Evolutionary conservation across 2,797 vertebrate species (phyloP), one percentile per base, ranked within the genome.

Genomic region (Pygocentrus nattereri): DNA sequence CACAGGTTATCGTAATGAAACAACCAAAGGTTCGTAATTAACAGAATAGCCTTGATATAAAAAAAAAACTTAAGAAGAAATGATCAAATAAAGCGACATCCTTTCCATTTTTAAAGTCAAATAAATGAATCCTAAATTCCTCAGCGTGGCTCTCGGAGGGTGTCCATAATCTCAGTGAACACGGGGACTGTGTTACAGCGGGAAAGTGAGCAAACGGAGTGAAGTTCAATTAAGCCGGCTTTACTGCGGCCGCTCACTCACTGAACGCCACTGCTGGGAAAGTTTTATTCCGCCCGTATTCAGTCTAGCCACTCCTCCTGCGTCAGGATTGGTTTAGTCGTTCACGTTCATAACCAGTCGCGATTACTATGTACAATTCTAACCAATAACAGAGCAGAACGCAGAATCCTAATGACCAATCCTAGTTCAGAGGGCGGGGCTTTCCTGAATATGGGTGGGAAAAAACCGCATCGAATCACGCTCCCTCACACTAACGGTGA

Each of bases 381-480:
- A 41, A 19, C 64, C 31, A 67, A 67, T 67, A 19, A 21, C 1
- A 67, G 21, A 38, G 21, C 18, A 34, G 8, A 10, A 19, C 15
- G 2, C 34, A 19, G 18, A 21, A 62, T 0, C 0, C 2, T n/a
- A n/a, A 8, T 41, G 5, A 67, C 64, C 64, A 67, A 67, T 64
- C 64, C 25, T 6, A 2, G 8, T 18, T 10, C 16, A 21, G 30
- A 34, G 16, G 61, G 34, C 64, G 21, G 19, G 21, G 31, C 12
- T 67, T 38, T 61, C n/a, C 64, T 38, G 92, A 94, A 90, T 92
- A 95, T 93, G 86, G 84, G 92, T 87, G 84, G 78, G 23, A 72
- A 93, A 88, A 92, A 93, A 95, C 91, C n/a, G n/a, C n/a, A n/a
- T 91, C 91, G 85, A 89, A 87, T 88, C 90, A 85, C 67, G 27